Evolutionary conservation across 2,113 vertebrate species (phyloP), one percentile per base, ranked within the genome.

Genomic region (Fregetta grallaria): DNA sequence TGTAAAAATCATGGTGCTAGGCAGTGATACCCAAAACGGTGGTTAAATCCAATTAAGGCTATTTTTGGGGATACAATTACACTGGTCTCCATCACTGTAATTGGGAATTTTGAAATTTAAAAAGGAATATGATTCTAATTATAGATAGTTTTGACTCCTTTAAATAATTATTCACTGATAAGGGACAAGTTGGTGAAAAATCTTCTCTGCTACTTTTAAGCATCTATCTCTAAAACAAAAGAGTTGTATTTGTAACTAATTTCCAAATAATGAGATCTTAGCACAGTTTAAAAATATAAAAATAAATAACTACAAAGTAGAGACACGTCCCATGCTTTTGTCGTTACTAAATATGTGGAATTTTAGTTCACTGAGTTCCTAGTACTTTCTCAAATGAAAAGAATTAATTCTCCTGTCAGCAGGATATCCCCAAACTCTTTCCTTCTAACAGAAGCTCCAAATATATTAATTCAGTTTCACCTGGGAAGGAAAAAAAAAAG

Each of bases 391-490:
- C 32, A 78, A 70, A 91, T 77, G 15, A 85, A 95, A 84, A 89
- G 1, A 95, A 89, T 79, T 92, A 82, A 96, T 97, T 95, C 76
- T 74, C 14, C 3, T 93, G 15, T 56, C 75, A 93, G 59, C 36
- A 80, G 55, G 27, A 83, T 88, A 38, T 10, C 34, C 32, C 49
- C 27, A 95, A 83, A 95, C 8, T 8, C 44, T 56, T 90, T 74
- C 26, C 52, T 88, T 78, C n/a, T 91, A 50, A 58, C 40, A 91
- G 44, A 72, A 84, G 23, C 13, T 94, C n/a, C 38, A 92, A 73
- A 94, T 75, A 78, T 61, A 94, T 91, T 92, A 96, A 95, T 79
- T 89, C 47, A 21, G 11, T 66, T 68, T 82, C 10, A n/a, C 19
- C 11, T 10, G 5, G 34, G 44, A 73, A 45, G 13, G 7, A 5